Conservation (phyloP, 2,888 invertebrate genomes). For the Andrena dorsata region DNA sequence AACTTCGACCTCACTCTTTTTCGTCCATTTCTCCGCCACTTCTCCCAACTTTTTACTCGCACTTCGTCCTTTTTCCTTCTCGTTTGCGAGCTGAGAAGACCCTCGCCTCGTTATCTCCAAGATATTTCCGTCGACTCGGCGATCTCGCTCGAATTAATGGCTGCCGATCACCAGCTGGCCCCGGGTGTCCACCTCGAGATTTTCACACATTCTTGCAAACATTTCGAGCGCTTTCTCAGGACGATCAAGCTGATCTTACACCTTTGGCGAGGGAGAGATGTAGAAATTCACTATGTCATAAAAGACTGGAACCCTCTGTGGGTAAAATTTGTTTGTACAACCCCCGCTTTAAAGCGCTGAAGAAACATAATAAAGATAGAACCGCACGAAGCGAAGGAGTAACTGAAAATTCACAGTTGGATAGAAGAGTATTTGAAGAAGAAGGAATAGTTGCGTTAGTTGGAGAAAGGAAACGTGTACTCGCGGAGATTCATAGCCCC, state of each 20-base stretch:
- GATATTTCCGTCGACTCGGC: conserved; percentile 75
- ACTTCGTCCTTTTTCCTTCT: conserved; percentile 9
- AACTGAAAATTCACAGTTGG: too few species aligned
- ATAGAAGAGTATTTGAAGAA: too few species aligned
- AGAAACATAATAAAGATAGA: too few species aligned
- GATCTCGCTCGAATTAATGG: conserved; percentile 71
- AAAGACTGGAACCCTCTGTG: too few species aligned
- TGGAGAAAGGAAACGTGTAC: not conserved
- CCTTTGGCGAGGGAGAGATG: not conserved
- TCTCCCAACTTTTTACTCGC: conserved; percentile 67
- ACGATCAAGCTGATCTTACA: too few species aligned
- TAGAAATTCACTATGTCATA: not conserved
- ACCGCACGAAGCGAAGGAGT: too few species aligned
- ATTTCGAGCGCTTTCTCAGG: not conserved
- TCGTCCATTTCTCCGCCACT: conserved; percentile 62
- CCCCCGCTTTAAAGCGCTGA: not conserved
- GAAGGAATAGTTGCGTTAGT: not conserved
- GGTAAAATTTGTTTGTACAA: not conserved
- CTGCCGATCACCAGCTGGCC: conserved; percentile 59
- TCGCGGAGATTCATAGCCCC: not conserved
- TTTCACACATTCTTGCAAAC: not conserved
- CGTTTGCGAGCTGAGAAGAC: conserved; percentile 14
- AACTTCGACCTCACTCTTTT: conserved; percentile 16
- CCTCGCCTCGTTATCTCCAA: conserved; percentile 72
- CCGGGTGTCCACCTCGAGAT: conserved; percentile 12